Conservation (phyloP, 2,797 vertebrate genomes). For the Emys orbicularis region DNA sequence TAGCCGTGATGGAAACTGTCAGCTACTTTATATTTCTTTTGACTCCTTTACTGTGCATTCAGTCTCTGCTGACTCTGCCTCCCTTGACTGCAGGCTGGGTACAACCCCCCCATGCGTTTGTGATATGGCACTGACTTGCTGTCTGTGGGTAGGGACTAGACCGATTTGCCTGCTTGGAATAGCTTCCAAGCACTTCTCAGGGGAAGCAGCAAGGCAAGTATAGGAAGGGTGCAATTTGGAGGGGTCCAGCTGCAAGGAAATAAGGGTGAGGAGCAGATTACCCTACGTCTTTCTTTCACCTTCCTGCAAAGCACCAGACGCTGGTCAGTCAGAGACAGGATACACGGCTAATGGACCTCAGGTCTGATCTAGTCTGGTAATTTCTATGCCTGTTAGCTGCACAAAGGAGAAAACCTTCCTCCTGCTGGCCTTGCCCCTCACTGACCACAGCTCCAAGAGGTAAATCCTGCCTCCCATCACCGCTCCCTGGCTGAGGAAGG, state of each 20-base stretch:
- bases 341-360: background rate
- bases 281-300: too few relatives aligned
- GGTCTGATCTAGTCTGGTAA: background rate
- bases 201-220: background rate
- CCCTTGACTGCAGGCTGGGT: background rate
- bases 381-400: background rate
- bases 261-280: background rate
- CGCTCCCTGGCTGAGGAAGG: background rate
- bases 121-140: background rate
- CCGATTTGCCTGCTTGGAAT: background rate
- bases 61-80: background rate
- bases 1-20: background rate
- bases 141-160: too few relatives aligned
- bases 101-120: background rate
- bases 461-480: fast-evolving
- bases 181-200: background rate
- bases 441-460: background rate
- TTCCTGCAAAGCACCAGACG: too few relatives aligned
- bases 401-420: background rate
- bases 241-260: background rate
- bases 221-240: background rate
- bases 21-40: background rate
- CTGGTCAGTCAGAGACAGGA: too few relatives aligned
- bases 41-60: background rate
- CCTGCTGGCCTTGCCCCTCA: background rate